Conservation (phyloP, 1,140 invertebrate genomes). For the Formica exsecta region DNA sequence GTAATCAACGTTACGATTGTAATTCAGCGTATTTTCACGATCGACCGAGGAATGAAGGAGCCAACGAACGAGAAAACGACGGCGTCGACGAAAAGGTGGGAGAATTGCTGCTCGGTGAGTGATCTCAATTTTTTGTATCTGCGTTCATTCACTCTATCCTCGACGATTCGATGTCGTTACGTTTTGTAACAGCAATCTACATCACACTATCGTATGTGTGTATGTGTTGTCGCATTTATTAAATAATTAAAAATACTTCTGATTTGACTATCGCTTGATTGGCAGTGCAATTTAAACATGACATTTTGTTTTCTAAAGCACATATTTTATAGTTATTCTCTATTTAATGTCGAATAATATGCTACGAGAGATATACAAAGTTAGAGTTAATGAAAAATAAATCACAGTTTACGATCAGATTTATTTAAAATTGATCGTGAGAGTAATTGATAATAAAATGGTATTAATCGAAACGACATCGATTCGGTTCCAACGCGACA, state of each 20-base stretch:
- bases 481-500: conserved; percentile 36
- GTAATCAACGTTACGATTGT: background rate
- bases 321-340: conserved; percentile 10
- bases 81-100: background rate
- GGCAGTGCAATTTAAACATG: conserved; percentile 46
- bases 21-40: background rate
- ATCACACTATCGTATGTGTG: background rate
- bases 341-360: background rate
- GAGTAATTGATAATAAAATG: background rate
- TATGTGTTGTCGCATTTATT: background rate
- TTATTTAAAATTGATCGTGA: background rate
- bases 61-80: background rate
- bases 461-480: conserved; percentile 14
- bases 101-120: conserved; percentile 16
- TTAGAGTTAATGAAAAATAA: background rate
- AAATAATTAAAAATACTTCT: conserved; percentile 18
- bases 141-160: background rate
- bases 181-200: background rate
- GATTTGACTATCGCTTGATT: conserved; percentile 1
- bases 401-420: background rate
- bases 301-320: conserved; percentile 7
- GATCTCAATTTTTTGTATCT: background rate
- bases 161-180: background rate
- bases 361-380: background rate
- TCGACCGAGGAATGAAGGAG: conserved; percentile 12